These are phyloP conservation scores for Glandiceps talaboti DNA, from an alignment of 53 echinoderm and acorn worm genomes.

Conservation along the genomic window DNA sequence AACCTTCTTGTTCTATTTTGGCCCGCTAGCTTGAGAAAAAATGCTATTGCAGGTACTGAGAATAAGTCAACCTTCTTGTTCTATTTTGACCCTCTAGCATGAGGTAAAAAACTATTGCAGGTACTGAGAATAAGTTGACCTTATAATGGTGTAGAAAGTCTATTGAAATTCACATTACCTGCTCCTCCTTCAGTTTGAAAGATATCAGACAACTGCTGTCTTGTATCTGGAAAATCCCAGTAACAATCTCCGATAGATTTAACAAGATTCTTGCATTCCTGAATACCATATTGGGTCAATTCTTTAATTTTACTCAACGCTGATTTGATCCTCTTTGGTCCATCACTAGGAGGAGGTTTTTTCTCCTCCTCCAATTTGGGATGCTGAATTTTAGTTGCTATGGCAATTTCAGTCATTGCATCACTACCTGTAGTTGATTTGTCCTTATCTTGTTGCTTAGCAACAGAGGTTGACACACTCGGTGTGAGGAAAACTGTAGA, in stretches of 20 bases:
- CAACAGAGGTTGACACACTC: background rate
- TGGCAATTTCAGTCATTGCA: background rate
- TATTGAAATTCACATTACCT: too few species aligned
- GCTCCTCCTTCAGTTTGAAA: slow-evolving; percentile 39
- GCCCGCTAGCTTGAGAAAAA: too few species aligned
- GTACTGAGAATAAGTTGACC: too few species aligned
- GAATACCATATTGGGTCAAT: slow-evolving; percentile 13
- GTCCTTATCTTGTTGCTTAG: background rate
- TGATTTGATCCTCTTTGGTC: background rate
- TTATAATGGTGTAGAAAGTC: too few species aligned
- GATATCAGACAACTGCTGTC: slow-evolving; percentile 34
- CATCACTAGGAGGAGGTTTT: background rate
- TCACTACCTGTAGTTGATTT: background rate
- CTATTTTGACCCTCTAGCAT: too few species aligned
- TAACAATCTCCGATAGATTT: slow-evolving; percentile 46
- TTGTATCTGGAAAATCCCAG: slow-evolving; percentile 37
- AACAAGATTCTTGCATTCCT: slow-evolving; percentile 27
- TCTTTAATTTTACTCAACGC: slow-evolving; percentile 6
- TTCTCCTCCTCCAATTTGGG: background rate
- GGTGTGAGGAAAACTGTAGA: background rate
- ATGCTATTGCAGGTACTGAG: too few species aligned
- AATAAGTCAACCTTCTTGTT: too few species aligned
- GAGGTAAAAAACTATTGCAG: too few species aligned
- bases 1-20: too few species aligned
- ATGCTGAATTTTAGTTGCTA: background rate